A percentile compares a stretch with the other conserved stretches of the same genome.
Conservation (phyloP, 2,888 invertebrate genomes). For the Deroplatys truncata region DNA sequence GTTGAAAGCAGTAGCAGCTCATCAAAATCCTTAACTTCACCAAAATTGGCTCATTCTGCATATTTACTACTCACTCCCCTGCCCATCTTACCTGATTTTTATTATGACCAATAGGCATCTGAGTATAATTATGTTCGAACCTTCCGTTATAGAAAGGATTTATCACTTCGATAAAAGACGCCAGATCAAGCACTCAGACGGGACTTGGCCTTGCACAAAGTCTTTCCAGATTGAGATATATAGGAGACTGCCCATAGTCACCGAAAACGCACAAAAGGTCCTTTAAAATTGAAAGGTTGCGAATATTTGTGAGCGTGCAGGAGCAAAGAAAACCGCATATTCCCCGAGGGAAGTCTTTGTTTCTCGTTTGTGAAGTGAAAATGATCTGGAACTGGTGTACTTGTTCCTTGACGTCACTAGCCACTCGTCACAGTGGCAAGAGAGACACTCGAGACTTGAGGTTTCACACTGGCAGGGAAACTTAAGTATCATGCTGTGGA, state of each 20-base stretch:
- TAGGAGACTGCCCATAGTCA: background rate
- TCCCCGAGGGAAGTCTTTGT: background rate
- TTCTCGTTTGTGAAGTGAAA: background rate
- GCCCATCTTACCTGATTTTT: too few relatives aligned
- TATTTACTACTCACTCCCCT: too few relatives aligned
- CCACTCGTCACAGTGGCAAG: background rate
- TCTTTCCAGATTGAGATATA: too few relatives aligned
- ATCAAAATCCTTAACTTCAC: too few relatives aligned
- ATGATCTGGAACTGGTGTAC: background rate
- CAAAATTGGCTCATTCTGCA: too few relatives aligned
- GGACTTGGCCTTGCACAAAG: too few relatives aligned
- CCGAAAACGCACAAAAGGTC: background rate
- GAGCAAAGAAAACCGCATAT: background rate
- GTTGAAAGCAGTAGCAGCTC: too few relatives aligned
- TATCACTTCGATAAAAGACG: too few relatives aligned
- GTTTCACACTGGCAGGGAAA: background rate
- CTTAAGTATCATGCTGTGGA: background rate
- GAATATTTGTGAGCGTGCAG: background rate
- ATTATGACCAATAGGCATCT: too few relatives aligned
- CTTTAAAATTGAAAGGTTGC: background rate
- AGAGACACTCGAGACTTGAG: background rate
- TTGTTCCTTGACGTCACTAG: background rate
- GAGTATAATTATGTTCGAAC: too few relatives aligned
- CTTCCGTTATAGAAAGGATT: too few relatives aligned
- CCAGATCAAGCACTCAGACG: too few relatives aligned